Evolutionary conservation across 2,797 vertebrate genomes (phyloP), one percentile per base, ranked within the genome.

Genomic region (Echiichthys vipera): DNA sequence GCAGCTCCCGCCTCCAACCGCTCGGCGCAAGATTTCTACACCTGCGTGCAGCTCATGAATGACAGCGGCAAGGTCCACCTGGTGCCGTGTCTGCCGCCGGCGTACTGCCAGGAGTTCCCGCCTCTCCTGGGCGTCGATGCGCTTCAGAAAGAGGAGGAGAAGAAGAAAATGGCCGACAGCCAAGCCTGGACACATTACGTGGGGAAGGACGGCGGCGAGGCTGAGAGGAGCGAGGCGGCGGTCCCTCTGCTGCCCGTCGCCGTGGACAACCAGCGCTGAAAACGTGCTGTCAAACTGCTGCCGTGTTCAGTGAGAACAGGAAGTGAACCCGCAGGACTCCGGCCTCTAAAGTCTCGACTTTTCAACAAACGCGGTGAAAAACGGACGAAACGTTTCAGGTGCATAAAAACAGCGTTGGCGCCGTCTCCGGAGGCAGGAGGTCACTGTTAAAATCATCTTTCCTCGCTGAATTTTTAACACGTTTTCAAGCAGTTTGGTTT

Each of bases 31-130:
- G 92, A 94, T 15, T 94, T 94, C 77, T 95, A 95, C 90, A 94
- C 93, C 55, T 94, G 94, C 13, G 93, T 95, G 7, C 92, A 93
- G 74, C 76, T 91, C 34, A 81, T 94, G 73, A 89, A 83, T 0
- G 67, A 87, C 1, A 88, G 46, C 0, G 93, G 92, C 0, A 84
- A 91, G 40, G 89, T 95, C 40, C 92, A 93, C 2, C 90, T 95
- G 84, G 92, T 94, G 54, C 91, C 93, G 0, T 93, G 91, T 24
- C 18, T 88, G 54, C 80, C 86, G 0, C 79, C 69, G 3, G 22
- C 63, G 0, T 87, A 88, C 74, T 79, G 50, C 75, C 34, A 55
- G 14, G 74, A 81, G 32, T 77, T 75, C 74, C 65, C 63, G 0
- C 46, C 71, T 1, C 73, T 27, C 5, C 66, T 43, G 2, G 69